Evolutionary conservation across 2,888 invertebrate species (phyloP), one percentile per base, ranked within the genome.

Genomic region (Cryptophagus acutangulus): DNA sequence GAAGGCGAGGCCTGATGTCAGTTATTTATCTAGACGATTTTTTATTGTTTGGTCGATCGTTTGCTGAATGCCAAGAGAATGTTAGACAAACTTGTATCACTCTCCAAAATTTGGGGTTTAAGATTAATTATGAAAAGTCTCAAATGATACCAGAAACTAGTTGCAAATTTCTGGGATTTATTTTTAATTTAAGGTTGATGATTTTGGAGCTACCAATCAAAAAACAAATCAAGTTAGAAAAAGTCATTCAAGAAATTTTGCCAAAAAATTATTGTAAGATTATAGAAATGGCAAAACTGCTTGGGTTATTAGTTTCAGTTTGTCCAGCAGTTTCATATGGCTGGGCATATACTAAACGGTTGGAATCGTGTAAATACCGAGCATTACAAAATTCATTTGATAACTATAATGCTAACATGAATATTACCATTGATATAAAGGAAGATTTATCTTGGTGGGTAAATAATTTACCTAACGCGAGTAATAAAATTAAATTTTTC

Each of bases 241-340:
- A 20, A 26, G 25, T 33, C 8, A 26, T 46, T 9, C 24, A 13
- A 8, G 10, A 14, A 2, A 30, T 45, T 17, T 6, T 20, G 13
- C 29, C 9, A 33, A 10, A 3, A 9, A 26, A 17, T 31, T 2
- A 6, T 2, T 50, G 45, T 39, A 41, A 29, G 40, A 58, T 57
- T 15, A 43, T 51, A 34, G 25, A 41, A 3, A 49, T 53, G 39
- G 49, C 54, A 6, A 13, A 40, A 9, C 28, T 55, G 17, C 25
- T 49, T n/a, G 54, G 55, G 3, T 31, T 14, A 14, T 29, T 58
- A n/a, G 36, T 46, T 3, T 47, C 57, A 4, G 40, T 42, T 5
- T 58, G 55, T 33, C 58, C 54, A 9, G 55, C 55, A 1, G 38
- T 54, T 2, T 42, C 40, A 13, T 59, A 57, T 46, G 48, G 55